phyloP scores from a whole-genome alignment of 2,113 vertebrate species.

The Columba livia region DNA sequence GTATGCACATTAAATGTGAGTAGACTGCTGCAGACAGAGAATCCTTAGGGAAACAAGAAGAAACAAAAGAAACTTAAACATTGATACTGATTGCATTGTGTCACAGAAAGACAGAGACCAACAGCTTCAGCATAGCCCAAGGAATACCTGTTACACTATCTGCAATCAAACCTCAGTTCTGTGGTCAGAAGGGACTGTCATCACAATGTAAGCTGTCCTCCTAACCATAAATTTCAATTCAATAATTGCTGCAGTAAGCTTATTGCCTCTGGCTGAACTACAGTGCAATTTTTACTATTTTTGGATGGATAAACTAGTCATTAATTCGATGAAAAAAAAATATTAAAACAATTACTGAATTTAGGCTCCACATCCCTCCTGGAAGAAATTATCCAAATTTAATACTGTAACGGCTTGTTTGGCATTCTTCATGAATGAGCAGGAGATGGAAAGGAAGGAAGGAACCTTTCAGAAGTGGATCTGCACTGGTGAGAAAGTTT shows the following conservation, averaged over 20 bases:
- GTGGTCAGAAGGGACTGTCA: neutral
- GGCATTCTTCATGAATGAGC: neutral
- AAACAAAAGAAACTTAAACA: constrained; percentile 9
- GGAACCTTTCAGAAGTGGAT: neutral
- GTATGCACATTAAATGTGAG: neutral
- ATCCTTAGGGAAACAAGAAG: neutral
- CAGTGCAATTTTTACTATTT: neutral
- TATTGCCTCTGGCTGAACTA: neutral
- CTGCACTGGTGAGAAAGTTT: neutral
- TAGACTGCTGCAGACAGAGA: neutral
- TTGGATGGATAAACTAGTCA: neutral
- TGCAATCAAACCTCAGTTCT: neutral
- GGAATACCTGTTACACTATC: neutral
- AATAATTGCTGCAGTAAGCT: neutral
- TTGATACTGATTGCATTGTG: neutral
- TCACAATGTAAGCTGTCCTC: neutral
- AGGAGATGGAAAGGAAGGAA: neutral
- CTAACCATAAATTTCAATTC: neutral
- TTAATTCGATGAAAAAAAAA: neutral
- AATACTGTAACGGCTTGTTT: neutral
- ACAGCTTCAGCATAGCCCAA: neutral
- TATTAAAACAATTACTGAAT: neutral
- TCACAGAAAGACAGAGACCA: neutral
- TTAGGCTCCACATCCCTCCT: neutral
- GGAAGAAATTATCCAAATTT: neutral